Evolutionary conservation across 2,888 invertebrate genomes (phyloP).

Genomic region (Arctia plantaginis): DNA sequence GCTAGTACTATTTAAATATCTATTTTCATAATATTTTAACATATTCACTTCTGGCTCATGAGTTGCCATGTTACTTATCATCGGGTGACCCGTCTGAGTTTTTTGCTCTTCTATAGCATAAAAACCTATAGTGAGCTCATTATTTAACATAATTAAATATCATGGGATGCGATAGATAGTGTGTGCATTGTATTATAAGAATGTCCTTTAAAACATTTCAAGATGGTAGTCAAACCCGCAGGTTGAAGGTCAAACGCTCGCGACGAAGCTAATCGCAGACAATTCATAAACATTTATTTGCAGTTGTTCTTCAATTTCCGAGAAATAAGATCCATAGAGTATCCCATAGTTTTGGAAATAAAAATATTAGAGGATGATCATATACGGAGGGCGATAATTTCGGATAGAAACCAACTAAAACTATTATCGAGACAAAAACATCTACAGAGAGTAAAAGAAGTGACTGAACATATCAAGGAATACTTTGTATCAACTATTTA

Average conservation of each 20-base stretch:
- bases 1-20: no score
- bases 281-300: background rate
- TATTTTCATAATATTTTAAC: no score
- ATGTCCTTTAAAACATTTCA: background rate
- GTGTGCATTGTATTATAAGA: no score
- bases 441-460: background rate
- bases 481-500: slow-evolving; percentile 21
- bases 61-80: no score
- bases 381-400: background rate
- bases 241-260: background rate
- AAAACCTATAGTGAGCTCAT: no score
- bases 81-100: no score
- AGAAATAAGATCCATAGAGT: background rate
- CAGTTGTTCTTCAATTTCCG: background rate
- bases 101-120: no score
- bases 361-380: background rate
- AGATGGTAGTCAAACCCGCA: background rate
- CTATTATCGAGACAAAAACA: background rate
- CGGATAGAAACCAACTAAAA: background rate
- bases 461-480: slow-evolving; percentile 5
- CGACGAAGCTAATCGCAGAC: background rate
- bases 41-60: no score
- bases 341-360: slow-evolving; percentile 1
- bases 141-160: no score
- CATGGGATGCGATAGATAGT: no score